Evolutionary conservation across 2,888 invertebrate genomes (phyloP).

Genomic region (Hydrotaea diabolus): DNA sequence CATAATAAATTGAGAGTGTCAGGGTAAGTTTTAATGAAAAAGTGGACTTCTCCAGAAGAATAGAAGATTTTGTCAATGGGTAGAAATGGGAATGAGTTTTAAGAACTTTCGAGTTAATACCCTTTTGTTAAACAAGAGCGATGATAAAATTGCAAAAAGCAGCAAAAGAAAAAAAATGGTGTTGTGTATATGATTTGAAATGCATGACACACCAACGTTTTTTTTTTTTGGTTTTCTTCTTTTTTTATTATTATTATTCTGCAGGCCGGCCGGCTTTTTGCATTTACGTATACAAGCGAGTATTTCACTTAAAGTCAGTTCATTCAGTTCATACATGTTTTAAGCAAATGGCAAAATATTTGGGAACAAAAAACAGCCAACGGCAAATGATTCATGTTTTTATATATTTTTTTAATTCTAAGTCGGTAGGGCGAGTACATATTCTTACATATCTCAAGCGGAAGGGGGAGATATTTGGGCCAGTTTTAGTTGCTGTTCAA

Average conservation of each 20-base stretch:
- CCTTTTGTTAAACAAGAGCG: too few relatives aligned
- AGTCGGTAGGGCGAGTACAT: background rate
- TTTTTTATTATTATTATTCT: too few relatives aligned
- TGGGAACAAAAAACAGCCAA: background rate
- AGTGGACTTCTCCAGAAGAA: too few relatives aligned
- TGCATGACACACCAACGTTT: constrained; percentile 58
- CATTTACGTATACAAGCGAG: background rate
- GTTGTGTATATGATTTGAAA: constrained; percentile 36
- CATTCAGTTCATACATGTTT: constrained; percentile 7
- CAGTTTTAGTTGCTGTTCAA: too few relatives aligned
- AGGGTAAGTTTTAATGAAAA: too few relatives aligned
- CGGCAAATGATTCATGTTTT: constrained; percentile 8
- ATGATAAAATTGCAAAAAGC: constrained; percentile 17
- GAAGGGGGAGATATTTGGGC: too few relatives aligned
- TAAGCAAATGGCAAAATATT: constrained; percentile 2
- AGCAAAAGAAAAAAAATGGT: background rate
- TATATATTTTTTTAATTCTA: background rate
- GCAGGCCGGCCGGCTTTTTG: constrained; percentile 31
- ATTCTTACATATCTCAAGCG: too few relatives aligned
- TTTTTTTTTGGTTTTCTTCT: constrained; percentile 1
- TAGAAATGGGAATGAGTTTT: too few relatives aligned
- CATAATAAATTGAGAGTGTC: too few relatives aligned
- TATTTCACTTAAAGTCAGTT: background rate
- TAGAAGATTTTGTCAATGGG: too few relatives aligned
- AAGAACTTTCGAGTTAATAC: too few relatives aligned